A percentile compares a stretch with the other conserved stretches of the same genome.
Conservation (phyloP, 2,113 vertebrate genomes). For the Planiliza haematocheilus region DNA sequence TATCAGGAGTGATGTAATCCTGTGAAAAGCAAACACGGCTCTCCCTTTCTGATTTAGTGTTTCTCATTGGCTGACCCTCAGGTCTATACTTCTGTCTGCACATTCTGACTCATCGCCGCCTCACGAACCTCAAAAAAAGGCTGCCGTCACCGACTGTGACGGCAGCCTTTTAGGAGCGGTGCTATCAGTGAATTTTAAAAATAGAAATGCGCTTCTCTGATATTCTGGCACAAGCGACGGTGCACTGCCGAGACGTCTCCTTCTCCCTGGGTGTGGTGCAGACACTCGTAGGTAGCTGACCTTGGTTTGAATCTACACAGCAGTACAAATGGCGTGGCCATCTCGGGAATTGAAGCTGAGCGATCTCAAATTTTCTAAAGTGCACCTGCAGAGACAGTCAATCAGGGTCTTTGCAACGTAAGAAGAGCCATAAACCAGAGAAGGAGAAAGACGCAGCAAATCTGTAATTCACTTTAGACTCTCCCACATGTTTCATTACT, state of each 20-base stretch:
- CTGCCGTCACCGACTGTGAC: conserved; percentile 41
- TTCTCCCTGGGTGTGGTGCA: conserved; percentile 1
- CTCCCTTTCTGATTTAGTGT: conserved; percentile 8
- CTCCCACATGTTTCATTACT: conserved; percentile 70
- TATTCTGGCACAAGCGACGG: conserved; percentile 24
- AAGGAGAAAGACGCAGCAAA: conserved; percentile 31
- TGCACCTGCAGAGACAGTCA: conserved; percentile 42
- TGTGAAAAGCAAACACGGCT: neutral
- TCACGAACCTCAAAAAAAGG: conserved; percentile 5
- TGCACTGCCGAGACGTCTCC: conserved; percentile 8
- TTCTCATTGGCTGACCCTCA: conserved; percentile 21
- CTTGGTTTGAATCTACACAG: conserved; percentile 20
- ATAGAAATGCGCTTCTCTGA: conserved; percentile 32
- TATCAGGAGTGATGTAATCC: conserved; percentile 15
- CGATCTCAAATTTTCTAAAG: conserved; percentile 45
- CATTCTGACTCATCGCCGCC: conserved; percentile 58
- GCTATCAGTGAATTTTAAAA: conserved; percentile 32
- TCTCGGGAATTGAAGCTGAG: conserved; percentile 12
- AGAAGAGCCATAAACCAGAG: conserved; percentile 49
- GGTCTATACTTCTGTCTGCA: conserved; percentile 7
- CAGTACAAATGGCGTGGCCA: conserved; percentile 21
- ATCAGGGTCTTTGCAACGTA: conserved; percentile 44
- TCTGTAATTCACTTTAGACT: conserved; percentile 66
- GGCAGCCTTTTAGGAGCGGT: conserved; percentile 29
- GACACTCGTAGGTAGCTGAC: conserved; percentile 6